Conservation (phyloP, 1,140 invertebrate species). For the Habropoda laboriosa region DNA sequence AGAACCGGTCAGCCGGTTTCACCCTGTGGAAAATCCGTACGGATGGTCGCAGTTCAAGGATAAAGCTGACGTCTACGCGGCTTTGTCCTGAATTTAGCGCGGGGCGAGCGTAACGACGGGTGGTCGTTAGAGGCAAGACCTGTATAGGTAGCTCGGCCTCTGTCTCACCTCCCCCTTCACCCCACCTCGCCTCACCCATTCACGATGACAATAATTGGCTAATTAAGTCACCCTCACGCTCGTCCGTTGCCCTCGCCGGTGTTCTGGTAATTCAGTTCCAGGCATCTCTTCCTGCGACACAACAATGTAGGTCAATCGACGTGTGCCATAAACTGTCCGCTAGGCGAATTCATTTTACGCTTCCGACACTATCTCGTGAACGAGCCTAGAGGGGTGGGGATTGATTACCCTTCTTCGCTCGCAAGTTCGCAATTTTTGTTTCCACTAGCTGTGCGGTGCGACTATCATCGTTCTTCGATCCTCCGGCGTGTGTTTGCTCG, state of each 20-base stretch:
- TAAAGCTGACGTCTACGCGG: conserved; percentile 51
- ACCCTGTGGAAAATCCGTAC: conserved; percentile 1
- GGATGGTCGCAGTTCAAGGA: conserved; percentile 49
- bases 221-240: conserved; percentile 64
- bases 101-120: conserved; percentile 1
- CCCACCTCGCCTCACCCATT: not conserved
- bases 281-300: conserved; percentile 53
- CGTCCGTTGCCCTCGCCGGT: conserved; percentile 35
- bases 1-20: not conserved
- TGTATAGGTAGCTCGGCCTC: not conserved
- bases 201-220: conserved; percentile 59
- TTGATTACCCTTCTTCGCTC: no score
- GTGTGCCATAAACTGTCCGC: conserved; percentile 54
- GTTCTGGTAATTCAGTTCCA: conserved; percentile 57
- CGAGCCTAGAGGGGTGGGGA: no score
- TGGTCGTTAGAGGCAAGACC: conserved; percentile 27
- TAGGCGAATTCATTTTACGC: conserved; percentile 50
- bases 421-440: no score
- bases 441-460: no score
- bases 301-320: conserved; percentile 66
- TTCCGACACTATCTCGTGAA: conserved; percentile 8
- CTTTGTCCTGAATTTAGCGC: conserved; percentile 49
- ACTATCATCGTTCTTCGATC: no score
- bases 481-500: no score
- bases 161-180: not conserved